Conservation (phyloP, 92 coral and sea anemone genomes). For the Phenganax subtilis region DNA sequence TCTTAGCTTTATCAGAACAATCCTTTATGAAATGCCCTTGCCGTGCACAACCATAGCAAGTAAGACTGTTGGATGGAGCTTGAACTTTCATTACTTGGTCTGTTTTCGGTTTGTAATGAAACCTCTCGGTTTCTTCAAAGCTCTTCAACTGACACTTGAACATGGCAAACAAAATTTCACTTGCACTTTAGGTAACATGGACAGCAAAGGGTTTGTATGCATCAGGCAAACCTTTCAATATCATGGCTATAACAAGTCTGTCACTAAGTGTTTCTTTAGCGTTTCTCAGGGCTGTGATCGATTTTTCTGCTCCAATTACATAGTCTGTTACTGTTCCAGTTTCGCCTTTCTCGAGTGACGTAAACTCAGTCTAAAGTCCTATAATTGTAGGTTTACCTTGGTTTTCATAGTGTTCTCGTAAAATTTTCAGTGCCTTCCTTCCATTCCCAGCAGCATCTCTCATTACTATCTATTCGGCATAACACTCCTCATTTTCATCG, state of each 20-base stretch:
- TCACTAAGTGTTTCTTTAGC: neutral
- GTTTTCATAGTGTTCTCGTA: neutral
- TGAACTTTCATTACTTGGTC: constrained; percentile 2
- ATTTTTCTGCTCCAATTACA: neutral
- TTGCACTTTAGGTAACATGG: constrained; percentile 13
- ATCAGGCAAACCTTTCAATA: neutral
- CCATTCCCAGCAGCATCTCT: neutral
- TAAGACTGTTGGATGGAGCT: neutral
- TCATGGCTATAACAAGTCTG: neutral
- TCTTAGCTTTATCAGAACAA: constrained; percentile 35
- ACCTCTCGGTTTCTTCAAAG: constrained; percentile 46
- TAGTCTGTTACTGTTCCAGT: neutral
- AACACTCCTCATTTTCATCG: neutral
- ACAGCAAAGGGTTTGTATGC: neutral
- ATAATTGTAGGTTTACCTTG: neutral
- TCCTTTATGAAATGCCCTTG: constrained; percentile 35
- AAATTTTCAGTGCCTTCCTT: neutral
- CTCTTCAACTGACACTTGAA: constrained; percentile 33
- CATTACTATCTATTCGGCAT: neutral
- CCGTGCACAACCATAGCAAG: constrained; percentile 30
- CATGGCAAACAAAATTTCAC: constrained; percentile 25
- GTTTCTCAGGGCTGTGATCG: neutral
- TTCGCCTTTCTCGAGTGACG: neutral
- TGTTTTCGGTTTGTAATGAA: constrained; percentile 4
- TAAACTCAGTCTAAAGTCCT: constrained; percentile 34